Evolutionary conservation across 2,888 invertebrate species (phyloP), one percentile per base, ranked within the genome.

Genomic region (Trachelus iudaicus): DNA sequence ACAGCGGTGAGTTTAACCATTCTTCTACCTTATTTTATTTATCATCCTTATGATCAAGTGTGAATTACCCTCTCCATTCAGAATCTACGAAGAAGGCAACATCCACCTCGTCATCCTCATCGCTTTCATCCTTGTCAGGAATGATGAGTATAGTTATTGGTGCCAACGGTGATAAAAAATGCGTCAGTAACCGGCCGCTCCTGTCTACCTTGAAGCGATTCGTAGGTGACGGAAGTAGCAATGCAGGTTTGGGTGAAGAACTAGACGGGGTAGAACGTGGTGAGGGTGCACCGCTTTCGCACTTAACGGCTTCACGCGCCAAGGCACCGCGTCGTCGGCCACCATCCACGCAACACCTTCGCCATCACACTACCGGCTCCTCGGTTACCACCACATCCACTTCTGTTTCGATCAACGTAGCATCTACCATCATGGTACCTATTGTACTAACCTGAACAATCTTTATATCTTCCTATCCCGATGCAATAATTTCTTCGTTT

Each of bases 321-420:
- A 94, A 94, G 92, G 94, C 94, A 81, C 95, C 95, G 68, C 92
- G 95, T 80, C 92, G 95, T 85, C 75, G 78, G 69, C 94, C 94
- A n/a, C 95, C 95, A 3, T 94, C 95, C 40, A 92, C 93, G 34
- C 90, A 91, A 78, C 90, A 88, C 82, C 82, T 89, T 74, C 87
- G 89, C 75, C 86, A 87, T 76, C 87, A 87, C 30, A 84, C 85
- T 40, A 79, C 76, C 34, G 83, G 81, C 56, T 79, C 80, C 15
- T 81, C 83, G 77, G 79, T 83, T 75, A 85, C 82, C 71, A 79
- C 84, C 76, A 79, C 81, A 73, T 77, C 76, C 33, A 79, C 83
- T 35, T 80, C 83, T 34, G 76, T 81, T 69, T 78, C 82, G 23
- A 4, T 31, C 71, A 71, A 31, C 71, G 34, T 34, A 33, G 34